These are phyloP conservation scores for Thalassarche chlororhynchos DNA, from an alignment of 2,113 vertebrate genomes.

Conservation along the genomic window DNA sequence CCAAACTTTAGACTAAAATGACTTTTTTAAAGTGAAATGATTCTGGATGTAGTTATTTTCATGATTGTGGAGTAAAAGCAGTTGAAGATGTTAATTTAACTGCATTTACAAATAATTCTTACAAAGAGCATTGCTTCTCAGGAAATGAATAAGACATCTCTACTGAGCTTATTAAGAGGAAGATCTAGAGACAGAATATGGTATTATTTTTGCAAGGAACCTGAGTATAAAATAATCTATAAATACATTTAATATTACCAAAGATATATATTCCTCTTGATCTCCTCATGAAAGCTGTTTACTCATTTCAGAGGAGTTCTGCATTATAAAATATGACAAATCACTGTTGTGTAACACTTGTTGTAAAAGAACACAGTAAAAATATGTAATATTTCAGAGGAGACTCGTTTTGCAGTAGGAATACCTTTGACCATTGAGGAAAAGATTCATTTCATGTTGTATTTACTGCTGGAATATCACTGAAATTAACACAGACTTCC, in stretches of 20 bases:
- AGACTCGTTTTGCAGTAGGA: background rate
- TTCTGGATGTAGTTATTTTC: constrained; percentile 60
- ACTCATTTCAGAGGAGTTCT: background rate
- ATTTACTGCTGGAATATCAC: background rate
- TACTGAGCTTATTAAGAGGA: background rate
- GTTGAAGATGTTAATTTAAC: constrained; percentile 46
- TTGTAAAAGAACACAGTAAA: background rate
- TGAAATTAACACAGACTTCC: background rate
- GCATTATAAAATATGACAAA: background rate
- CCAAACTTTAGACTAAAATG: constrained; percentile 79
- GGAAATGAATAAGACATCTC: background rate
- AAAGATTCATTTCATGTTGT: background rate
- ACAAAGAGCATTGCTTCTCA: background rate
- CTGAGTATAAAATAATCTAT: background rate
- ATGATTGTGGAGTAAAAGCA: constrained; percentile 21
- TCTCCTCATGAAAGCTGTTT: background rate
- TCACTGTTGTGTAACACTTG: background rate
- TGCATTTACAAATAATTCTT: constrained; percentile 45
- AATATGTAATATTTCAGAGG: background rate
- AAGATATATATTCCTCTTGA: background rate
- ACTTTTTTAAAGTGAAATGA: constrained; percentile 53
- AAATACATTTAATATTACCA: background rate
- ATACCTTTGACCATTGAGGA: background rate
- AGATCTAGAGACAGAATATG: background rate
- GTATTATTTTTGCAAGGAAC: background rate